Percentiles rank a stretch among this genome's conserved stretches.
Evolutionary conservation across 2,888 invertebrate genomes (phyloP).

Genomic region (Scelioninae gen. 2): DNA sequence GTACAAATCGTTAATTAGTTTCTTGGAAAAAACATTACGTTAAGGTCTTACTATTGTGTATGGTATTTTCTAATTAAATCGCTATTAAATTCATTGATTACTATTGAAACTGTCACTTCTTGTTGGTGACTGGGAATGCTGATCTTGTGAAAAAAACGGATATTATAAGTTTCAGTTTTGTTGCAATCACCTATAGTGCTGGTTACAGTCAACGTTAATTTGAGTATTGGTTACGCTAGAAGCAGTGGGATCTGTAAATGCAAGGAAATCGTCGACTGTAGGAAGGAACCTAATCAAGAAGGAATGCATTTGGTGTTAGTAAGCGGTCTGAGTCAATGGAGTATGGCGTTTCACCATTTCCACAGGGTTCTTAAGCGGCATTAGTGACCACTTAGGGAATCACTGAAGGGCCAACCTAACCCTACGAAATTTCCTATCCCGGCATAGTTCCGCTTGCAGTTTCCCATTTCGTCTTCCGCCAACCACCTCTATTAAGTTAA

Average conservation of each 20-base stretch:
- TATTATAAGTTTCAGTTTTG: too few relatives aligned
- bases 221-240: constrained; percentile 48
- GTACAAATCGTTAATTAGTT: too few relatives aligned
- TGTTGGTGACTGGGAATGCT: too few relatives aligned
- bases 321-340: constrained; percentile 67
- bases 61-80: too few relatives aligned
- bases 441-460: constrained; percentile 63
- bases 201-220: constrained; percentile 55
- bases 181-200: too few relatives aligned
- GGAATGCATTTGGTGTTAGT: constrained; percentile 71
- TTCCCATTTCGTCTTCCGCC: constrained; percentile 64
- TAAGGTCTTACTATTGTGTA: too few relatives aligned
- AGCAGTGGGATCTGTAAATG: constrained; percentile 64
- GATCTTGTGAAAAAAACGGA: too few relatives aligned
- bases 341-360: constrained; percentile 68
- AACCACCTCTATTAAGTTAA: constrained; percentile 50
- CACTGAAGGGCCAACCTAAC: constrained; percentile 67
- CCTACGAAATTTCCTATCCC: constrained; percentile 66
- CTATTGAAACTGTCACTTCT: too few relatives aligned
- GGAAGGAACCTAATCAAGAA: constrained; percentile 69
- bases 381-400: constrained; percentile 73
- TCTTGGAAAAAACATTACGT: too few relatives aligned
- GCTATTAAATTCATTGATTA: too few relatives aligned
- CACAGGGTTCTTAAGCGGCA: constrained; percentile 70
- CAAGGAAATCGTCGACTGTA: constrained; percentile 65